Evolutionary conservation across 1,140 invertebrate genomes (phyloP).

Genomic region (Drosophila repleta): DNA sequence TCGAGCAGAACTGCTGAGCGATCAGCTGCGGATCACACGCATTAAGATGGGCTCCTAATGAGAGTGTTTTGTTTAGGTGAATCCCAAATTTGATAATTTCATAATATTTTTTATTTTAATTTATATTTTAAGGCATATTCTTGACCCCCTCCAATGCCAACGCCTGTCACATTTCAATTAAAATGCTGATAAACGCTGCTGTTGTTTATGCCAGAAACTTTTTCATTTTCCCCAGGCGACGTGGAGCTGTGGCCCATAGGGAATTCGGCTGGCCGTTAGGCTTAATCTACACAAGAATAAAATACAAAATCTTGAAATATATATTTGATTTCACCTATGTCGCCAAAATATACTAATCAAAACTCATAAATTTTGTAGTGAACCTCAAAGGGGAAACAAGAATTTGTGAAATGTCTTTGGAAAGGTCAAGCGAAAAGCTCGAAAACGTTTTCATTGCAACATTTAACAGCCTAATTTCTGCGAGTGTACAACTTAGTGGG

Average conservation of each 20-base stretch:
- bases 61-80: neutral
- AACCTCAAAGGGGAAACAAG: neutral
- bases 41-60: neutral
- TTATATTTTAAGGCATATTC: neutral
- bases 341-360: neutral
- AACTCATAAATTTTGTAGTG: too few species aligned
- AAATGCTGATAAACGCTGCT: conserved; percentile 27
- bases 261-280: conserved; percentile 25
- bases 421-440: conserved; percentile 32
- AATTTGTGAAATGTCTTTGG: conserved; percentile 5
- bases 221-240: conserved; percentile 14
- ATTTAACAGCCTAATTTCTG: conserved; percentile 49
- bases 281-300: conserved; percentile 9
- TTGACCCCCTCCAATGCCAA: conserved; percentile 35
- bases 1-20: conserved; percentile 20
- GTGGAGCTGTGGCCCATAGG: conserved; percentile 2
- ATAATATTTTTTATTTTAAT: neutral
- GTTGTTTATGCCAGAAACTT: conserved; percentile 29
- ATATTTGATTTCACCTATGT: conserved; percentile 8
- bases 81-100: neutral
- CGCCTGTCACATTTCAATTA: conserved; percentile 29
- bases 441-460: neutral
- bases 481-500: conserved; percentile 67
- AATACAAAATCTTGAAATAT: neutral
- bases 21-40: conserved; percentile 7